Evolutionary conservation across 1,140 invertebrate genomes (phyloP).

Genomic region (Tetranychus cinnabarinus): DNA sequence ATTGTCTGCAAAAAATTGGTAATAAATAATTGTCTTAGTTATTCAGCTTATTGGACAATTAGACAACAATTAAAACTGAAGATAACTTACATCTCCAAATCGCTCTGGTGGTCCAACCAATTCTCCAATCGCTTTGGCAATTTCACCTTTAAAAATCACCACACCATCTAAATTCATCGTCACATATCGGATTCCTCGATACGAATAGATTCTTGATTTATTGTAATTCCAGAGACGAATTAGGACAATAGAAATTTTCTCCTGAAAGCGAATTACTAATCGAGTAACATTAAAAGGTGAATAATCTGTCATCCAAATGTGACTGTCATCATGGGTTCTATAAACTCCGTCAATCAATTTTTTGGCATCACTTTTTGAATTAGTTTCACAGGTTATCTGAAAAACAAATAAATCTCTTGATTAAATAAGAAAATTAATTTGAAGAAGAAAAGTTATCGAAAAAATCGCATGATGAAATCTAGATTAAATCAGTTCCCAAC

Average conservation of each 20-base stretch:
- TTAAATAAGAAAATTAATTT: no score
- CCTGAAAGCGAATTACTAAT: constrained; percentile 33
- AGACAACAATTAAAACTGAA: neutral
- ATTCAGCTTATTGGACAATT: neutral
- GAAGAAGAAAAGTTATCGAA: no score
- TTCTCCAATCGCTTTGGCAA: constrained; percentile 44
- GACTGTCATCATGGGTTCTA: constrained; percentile 43
- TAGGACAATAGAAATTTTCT: constrained; percentile 33
- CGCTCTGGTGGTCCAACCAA: constrained; percentile 38
- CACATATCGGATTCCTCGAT: constrained; percentile 41
- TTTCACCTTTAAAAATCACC: constrained; percentile 50
- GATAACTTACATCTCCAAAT: constrained; percentile 47
- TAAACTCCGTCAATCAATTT: constrained; percentile 45
- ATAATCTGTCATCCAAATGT: constrained; percentile 43
- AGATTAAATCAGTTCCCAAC: constrained; percentile 12
- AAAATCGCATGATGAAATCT: no score
- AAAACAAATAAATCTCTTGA: neutral
- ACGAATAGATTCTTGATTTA: constrained; percentile 55
- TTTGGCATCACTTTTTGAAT: constrained; percentile 5
- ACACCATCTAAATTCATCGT: constrained; percentile 37
- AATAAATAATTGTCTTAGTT: no score
- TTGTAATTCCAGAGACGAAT: constrained; percentile 68
- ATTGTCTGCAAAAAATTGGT: constrained; percentile 37
- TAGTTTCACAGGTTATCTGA: constrained; percentile 1
- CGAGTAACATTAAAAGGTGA: constrained; percentile 29